These are phyloP conservation scores for Aix galericulata DNA, from an alignment of 2,113 vertebrate species.

Conservation along the genomic window DNA sequence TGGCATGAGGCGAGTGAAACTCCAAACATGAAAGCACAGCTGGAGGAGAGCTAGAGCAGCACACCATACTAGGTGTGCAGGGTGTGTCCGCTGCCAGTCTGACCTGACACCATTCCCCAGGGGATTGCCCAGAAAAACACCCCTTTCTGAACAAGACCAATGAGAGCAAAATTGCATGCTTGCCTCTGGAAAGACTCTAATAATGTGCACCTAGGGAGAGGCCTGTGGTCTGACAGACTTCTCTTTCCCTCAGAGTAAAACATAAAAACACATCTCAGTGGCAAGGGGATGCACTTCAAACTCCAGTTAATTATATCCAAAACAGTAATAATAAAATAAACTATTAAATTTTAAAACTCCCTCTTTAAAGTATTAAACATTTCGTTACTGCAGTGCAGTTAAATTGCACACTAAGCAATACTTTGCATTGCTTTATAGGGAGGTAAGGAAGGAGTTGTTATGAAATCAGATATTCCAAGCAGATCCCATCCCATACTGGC, in stretches of 20 bases:
- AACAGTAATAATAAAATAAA: slow-evolving; percentile 81
- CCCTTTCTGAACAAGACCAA: slow-evolving; percentile 93
- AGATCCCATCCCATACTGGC: neutral
- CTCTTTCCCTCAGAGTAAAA: slow-evolving; percentile 81
- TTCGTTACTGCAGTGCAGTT: slow-evolving; percentile 50
- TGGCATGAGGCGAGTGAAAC: slow-evolving; percentile 1
- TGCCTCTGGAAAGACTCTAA: slow-evolving; percentile 95
- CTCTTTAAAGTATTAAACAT: slow-evolving; percentile 77
- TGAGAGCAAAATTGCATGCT: slow-evolving; percentile 94
- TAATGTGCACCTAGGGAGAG: slow-evolving; percentile 93
- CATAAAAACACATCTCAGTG: slow-evolving; percentile 70
- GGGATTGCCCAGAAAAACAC: slow-evolving; percentile 87
- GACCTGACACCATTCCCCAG: slow-evolving; percentile 84
- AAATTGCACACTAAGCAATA: slow-evolving; percentile 29
- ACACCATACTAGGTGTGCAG: slow-evolving; percentile 47
- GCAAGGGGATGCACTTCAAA: slow-evolving; percentile 38
- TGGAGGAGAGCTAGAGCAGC: slow-evolving; percentile 16
- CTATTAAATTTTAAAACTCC: slow-evolving; percentile 81
- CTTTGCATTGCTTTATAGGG: neutral
- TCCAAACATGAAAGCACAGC: slow-evolving; percentile 12
- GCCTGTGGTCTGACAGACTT: slow-evolving; percentile 84
- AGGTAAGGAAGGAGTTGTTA: neutral
- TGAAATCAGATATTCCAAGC: neutral
- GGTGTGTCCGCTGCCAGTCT: slow-evolving; percentile 80
- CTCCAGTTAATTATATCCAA: slow-evolving; percentile 75